Conservation (phyloP, 1,140 invertebrate genomes). For the Hermetia illucens region DNA sequence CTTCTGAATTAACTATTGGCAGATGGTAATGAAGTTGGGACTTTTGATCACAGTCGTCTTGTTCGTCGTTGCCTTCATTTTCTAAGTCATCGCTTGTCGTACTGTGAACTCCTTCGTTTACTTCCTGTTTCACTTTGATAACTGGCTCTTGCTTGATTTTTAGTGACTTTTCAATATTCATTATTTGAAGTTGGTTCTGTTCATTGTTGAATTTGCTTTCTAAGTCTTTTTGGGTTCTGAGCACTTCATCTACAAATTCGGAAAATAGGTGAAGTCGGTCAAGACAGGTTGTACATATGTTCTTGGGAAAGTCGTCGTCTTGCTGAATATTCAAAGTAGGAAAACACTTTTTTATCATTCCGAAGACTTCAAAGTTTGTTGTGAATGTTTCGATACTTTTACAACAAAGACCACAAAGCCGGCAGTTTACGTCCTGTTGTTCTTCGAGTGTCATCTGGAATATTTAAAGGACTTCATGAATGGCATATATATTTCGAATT, state of each 20-base stretch:
- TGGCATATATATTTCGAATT: too few species aligned
- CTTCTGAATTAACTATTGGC: conserved; percentile 22
- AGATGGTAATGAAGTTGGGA: conserved; percentile 26
- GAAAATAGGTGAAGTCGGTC: conserved; percentile 17
- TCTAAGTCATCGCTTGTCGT: conserved; percentile 20
- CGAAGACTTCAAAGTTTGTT: conserved; percentile 23
- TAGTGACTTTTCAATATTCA: background rate
- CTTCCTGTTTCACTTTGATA: conserved; percentile 24
- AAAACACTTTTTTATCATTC: conserved; percentile 26
- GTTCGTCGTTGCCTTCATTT: conserved; percentile 17
- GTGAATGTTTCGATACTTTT: conserved; percentile 18
- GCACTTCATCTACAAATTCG: conserved; percentile 22
- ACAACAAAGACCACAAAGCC: conserved; percentile 16
- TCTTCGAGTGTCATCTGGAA: too few species aligned
- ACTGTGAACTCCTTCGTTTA: conserved; percentile 16
- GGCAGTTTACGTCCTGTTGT: too few species aligned
- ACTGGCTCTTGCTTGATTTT: conserved; percentile 27
- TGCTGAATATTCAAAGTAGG: conserved; percentile 25
- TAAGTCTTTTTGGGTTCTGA: conserved; percentile 21
- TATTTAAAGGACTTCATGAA: too few species aligned
- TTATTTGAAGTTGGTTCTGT: background rate
- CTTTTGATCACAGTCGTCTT: conserved; percentile 17
- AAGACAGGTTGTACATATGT: conserved; percentile 18
- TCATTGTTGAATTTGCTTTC: conserved; percentile 17
- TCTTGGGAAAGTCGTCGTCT: conserved; percentile 22